A percentile compares a stretch with the other conserved stretches of the same genome.
phyloP scores from a whole-genome alignment of 2,888 invertebrate species.

The Trachelus troglodyta region DNA sequence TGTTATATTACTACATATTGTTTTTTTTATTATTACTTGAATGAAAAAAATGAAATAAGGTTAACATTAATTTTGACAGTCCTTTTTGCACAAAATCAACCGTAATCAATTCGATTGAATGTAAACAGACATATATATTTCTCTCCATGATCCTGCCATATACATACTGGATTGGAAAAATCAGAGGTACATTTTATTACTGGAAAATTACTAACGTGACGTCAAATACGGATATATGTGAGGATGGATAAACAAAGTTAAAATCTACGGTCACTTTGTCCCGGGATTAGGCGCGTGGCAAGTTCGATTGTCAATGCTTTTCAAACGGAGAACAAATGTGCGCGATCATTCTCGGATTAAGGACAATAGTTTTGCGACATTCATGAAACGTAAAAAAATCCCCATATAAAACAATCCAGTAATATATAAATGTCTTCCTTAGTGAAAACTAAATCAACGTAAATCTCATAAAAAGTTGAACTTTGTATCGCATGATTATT shows the following conservation, averaged over 20 bases:
- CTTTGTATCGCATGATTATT: neutral
- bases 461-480: neutral
- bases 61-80: neutral
- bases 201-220: neutral
- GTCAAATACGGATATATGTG: neutral
- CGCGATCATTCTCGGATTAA: neutral
- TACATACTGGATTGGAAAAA: neutral
- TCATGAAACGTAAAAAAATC: neutral
- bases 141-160: neutral
- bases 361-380: too few relatives aligned
- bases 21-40: neutral
- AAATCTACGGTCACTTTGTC: neutral
- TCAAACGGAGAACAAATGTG: too few relatives aligned
- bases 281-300: too few relatives aligned
- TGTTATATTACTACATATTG: neutral
- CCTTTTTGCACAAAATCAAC: neutral
- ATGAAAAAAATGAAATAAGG: neutral
- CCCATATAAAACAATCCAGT: neutral
- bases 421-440: neutral
- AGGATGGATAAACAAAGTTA: neutral
- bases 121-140: neutral
- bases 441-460: neutral
- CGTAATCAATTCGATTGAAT: neutral
- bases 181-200: neutral
- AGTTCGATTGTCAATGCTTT: too few relatives aligned